A percentile compares a stretch with the other conserved stretches of the same genome.
phyloP scores from a whole-genome alignment of 2,888 invertebrate species.

The Cyclophora punctaria region DNA sequence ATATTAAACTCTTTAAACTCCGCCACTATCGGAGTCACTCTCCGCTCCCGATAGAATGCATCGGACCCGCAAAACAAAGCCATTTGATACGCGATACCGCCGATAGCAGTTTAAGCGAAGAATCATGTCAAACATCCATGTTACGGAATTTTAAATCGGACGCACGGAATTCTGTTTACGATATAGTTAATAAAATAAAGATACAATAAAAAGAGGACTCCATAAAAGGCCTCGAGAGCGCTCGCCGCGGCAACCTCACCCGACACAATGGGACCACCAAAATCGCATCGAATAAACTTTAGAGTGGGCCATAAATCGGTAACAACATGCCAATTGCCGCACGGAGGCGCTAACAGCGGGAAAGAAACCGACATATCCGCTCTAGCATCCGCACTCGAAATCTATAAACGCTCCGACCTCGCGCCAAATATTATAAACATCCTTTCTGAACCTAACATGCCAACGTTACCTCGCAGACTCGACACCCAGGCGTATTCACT shows the following conservation, averaged over 20 bases:
- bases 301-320: slow-evolving; percentile 69
- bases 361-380: slow-evolving; percentile 62
- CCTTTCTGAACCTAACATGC: not conserved
- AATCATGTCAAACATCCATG: slow-evolving; percentile 24
- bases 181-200: slow-evolving; percentile 56
- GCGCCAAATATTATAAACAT: slow-evolving; percentile 21
- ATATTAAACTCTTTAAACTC: slow-evolving; percentile 24
- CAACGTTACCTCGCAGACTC: not conserved
- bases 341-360: slow-evolving; percentile 68
- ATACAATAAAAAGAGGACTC: slow-evolving; percentile 50
- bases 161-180: slow-evolving; percentile 37
- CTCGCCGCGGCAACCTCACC: slow-evolving; percentile 40
- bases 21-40: slow-evolving; percentile 17
- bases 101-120: slow-evolving; percentile 23
- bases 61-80: slow-evolving; percentile 14
- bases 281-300: slow-evolving; percentile 63
- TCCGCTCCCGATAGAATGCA: slow-evolving; percentile 11
- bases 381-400: slow-evolving; percentile 71
- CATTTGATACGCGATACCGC: slow-evolving; percentile 7
- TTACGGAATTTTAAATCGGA: slow-evolving; percentile 26
- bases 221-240: slow-evolving; percentile 54
- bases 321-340: slow-evolving; percentile 69
- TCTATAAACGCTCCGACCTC: slow-evolving; percentile 27
- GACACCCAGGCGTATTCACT: too few species aligned
- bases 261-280: slow-evolving; percentile 71